phyloP scores from a whole-genome alignment of 2,888 invertebrate genomes.

The Acanthosepion lycidas region DNA sequence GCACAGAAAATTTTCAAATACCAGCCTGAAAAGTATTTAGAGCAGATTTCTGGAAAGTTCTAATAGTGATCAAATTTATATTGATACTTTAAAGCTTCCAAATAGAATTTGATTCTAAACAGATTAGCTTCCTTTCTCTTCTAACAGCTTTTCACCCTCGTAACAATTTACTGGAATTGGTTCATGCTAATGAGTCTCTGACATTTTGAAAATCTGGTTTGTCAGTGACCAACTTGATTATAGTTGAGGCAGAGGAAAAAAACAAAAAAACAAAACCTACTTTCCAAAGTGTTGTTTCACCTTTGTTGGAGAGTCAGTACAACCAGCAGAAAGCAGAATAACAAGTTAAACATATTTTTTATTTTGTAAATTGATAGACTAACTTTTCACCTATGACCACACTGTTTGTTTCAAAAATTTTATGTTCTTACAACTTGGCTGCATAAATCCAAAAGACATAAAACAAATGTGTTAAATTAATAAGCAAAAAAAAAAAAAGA shows the following conservation, averaged over 20 bases:
- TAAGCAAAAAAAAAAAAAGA: no score
- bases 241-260: neutral
- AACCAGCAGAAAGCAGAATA: neutral
- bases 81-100: neutral
- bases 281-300: no score
- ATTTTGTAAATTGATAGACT: neutral
- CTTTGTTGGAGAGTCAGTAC: neutral
- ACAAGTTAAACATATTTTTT: neutral
- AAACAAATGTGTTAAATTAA: no score
- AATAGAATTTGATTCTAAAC: no score
- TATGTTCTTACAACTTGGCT: no score
- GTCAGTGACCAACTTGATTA: neutral
- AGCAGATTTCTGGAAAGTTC: neutral
- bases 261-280: neutral
- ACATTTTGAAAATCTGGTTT: neutral
- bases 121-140: no score
- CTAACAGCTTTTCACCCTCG: no score
- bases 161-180: neutral
- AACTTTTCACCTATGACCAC: neutral
- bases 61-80: neutral
- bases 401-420: neutral
- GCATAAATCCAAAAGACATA: no score
- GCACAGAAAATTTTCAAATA: neutral
- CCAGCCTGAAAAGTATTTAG: neutral
- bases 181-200: neutral